phyloP scores from a whole-genome alignment of 2,113 vertebrate genomes.

The Mustela nigripes region DNA sequence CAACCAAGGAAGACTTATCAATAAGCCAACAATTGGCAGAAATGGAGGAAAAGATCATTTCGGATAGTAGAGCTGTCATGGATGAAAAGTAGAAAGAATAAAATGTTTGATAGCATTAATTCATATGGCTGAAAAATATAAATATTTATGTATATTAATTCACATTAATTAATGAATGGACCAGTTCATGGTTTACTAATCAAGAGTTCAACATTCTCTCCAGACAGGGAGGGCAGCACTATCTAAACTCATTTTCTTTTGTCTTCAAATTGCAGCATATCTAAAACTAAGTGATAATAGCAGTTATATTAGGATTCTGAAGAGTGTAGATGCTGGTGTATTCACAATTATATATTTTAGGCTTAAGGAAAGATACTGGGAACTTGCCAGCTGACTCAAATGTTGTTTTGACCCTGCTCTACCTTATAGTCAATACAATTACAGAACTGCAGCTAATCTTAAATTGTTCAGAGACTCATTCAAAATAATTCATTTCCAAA shows the following conservation, averaged over 20 bases:
- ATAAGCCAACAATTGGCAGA: background rate
- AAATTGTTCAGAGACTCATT: slow-evolving; percentile 14
- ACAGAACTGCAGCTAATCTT: background rate
- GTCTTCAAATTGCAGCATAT: background rate
- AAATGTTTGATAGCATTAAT: background rate
- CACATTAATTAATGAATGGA: background rate
- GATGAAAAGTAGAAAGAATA: background rate
- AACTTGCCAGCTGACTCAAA: background rate
- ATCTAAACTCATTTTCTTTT: background rate
- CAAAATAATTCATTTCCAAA: slow-evolving; percentile 31
- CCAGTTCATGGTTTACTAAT: background rate
- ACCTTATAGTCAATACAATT: background rate
- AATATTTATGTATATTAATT: background rate
- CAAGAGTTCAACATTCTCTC: background rate
- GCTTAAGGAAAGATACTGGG: background rate
- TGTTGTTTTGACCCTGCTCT: background rate
- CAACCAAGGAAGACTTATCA: background rate
- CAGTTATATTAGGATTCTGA: background rate
- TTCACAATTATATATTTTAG: background rate
- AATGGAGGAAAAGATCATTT: background rate
- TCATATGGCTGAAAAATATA: background rate
- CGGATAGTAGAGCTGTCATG: background rate
- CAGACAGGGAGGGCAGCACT: background rate
- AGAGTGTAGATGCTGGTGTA: background rate
- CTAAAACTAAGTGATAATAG: background rate